These are phyloP conservation scores for Synanthedon vespiformis DNA, from an alignment of 2,888 invertebrate genomes.

Conservation along the genomic window DNA sequence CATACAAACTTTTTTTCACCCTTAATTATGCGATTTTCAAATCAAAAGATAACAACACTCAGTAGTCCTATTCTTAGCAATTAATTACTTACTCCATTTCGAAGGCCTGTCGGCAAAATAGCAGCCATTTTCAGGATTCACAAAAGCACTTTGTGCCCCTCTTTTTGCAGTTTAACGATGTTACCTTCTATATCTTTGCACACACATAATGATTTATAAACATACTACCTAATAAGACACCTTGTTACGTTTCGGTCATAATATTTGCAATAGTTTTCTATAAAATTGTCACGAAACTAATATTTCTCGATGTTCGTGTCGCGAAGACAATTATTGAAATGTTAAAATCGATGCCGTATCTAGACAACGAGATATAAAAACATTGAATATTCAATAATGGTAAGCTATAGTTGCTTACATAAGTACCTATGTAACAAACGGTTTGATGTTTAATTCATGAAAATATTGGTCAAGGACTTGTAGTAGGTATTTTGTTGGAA, in stretches of 20 bases:
- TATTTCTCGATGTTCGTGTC: not conserved
- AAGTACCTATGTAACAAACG: not conserved
- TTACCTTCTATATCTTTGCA: too few species aligned
- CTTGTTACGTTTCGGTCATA: too few species aligned
- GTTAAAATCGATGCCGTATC: constrained; percentile 55
- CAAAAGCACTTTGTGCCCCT: not conserved
- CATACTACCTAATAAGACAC: too few species aligned
- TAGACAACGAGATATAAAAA: constrained; percentile 46
- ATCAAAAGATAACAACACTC: too few species aligned
- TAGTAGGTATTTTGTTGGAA: too few species aligned
- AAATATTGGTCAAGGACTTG: not conserved
- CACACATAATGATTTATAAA: too few species aligned
- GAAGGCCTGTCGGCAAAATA: constrained; percentile 43
- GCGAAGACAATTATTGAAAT: not conserved
- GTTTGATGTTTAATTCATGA: not conserved
- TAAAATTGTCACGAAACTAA: too few species aligned
- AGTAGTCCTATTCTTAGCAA: too few species aligned
- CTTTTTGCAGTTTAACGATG: not conserved
- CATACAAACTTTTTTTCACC: too few species aligned
- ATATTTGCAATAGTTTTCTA: too few species aligned
- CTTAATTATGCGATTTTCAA: too few species aligned
- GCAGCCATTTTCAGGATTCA: constrained; percentile 35
- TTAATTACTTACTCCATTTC: constrained; percentile 39
- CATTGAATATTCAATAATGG: constrained; percentile 5
- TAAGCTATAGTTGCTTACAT: not conserved